phyloP scores from a whole-genome alignment of 2,888 invertebrate species.

The Doris montereyensis region DNA sequence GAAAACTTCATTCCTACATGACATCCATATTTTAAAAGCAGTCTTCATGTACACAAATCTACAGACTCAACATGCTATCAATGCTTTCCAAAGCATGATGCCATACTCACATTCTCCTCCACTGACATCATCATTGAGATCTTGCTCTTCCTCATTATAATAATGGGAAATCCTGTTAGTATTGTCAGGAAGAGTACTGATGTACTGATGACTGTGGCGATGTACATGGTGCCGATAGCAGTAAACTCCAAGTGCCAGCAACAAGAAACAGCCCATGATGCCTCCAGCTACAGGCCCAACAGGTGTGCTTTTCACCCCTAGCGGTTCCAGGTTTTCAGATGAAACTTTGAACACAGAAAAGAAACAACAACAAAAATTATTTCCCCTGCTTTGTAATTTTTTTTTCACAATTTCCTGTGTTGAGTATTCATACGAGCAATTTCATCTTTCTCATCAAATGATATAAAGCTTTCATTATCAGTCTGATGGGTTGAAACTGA shows the following conservation, averaged over 20 bases:
- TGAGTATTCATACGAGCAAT: no score
- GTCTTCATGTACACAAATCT: background rate
- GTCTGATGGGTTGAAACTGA: no score
- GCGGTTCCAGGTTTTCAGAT: slow-evolving; percentile 51
- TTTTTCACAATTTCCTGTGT: no score
- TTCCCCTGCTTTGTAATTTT: no score
- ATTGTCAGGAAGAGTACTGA: slow-evolving; percentile 69
- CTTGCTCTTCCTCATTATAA: slow-evolving; percentile 73
- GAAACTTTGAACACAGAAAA: no score
- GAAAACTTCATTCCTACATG: no score
- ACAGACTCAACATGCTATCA: background rate
- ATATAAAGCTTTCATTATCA: no score
- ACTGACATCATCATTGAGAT: slow-evolving; percentile 66
- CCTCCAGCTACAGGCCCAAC: slow-evolving; percentile 91
- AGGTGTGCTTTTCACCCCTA: slow-evolving; percentile 75
- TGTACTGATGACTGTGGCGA: slow-evolving; percentile 69
- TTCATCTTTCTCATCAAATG: no score
- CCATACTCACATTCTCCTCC: slow-evolving; percentile 53
- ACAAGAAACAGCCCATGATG: slow-evolving; percentile 85
- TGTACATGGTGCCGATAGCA: slow-evolving; percentile 79
- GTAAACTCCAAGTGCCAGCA: slow-evolving; percentile 87
- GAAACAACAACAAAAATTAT: no score
- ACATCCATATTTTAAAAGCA: background rate
- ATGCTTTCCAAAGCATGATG: no score
- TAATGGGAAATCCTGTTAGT: slow-evolving; percentile 72